Base-by-base conservation (phyloP, 2,797 vertebrate genomes). In the Pogonophryne albipinna region DNA sequence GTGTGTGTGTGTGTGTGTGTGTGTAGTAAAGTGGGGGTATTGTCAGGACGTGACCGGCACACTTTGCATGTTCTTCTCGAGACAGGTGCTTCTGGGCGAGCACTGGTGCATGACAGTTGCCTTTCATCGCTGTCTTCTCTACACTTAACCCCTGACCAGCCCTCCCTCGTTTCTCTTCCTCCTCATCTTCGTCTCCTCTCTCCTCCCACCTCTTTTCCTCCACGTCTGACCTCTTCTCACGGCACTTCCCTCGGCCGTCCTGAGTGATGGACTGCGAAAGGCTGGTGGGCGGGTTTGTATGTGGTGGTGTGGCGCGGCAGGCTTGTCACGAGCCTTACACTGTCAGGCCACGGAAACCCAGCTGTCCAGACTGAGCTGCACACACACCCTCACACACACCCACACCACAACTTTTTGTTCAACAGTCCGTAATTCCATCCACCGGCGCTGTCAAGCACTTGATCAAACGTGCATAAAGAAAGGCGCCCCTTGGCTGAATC, bases 71-170 rank as follows among this genome's bases (percentile, higher is more conserved):
- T 96, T 96, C 93, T 94, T 72, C 92, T 89, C 86, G 93, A 97
- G 96, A 96, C 96, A 96, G 94, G 95, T 94, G 94, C 96, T 95
- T 94, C 95, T 93, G 94, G 95, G 93, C 91, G 94, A 89, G 95
- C 97, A 96, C 91, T 92, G 95, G 96, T 97, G 97, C 97, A 95
- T 98, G 97, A 97, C 97, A 97, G 97, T 97, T 97, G 96, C 97
- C 97, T 97, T 97, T 97, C 97, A 97, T 96, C 62, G 95, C 97
- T 96, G 97, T 97, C 97, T 97, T 95, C 95, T 96, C 88, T 92
- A 89, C 95, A 94, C 96, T 98, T 98, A 96, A 98, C 97, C 97
- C 97, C 94, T 97, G 97, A 97, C 97, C 96, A 83, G 93, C 83
- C 91, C 94, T 83, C 89, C 89, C 86, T 85, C 77, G 69, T 72